Percentiles rank a stretch among this genome's conserved stretches.
phyloP scores from a whole-genome alignment of 2,888 invertebrate genomes.

The Diachrysia chrysitis region DNA sequence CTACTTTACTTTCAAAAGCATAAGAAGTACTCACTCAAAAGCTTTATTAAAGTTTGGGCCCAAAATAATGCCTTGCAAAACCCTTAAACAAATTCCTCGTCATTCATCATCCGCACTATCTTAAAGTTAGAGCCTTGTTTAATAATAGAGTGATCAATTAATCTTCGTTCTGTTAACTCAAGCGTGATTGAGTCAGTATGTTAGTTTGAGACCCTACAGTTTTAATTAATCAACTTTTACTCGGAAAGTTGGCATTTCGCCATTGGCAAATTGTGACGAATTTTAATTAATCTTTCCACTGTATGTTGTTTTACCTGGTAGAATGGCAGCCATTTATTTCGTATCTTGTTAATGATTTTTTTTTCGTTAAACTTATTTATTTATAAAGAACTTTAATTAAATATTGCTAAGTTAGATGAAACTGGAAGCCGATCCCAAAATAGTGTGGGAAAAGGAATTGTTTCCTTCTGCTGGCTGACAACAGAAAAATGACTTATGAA shows the following conservation, averaged over 20 bases:
- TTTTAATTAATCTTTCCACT: constrained; percentile 13
- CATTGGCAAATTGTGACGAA: constrained; percentile 19
- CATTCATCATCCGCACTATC: neutral
- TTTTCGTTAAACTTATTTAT: neutral
- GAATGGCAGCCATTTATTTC: constrained; percentile 14
- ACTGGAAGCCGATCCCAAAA: too few species aligned
- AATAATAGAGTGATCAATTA: neutral
- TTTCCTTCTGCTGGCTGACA: too few species aligned
- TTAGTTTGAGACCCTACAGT: constrained; percentile 2
- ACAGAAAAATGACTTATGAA: too few species aligned
- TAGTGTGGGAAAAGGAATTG: too few species aligned
- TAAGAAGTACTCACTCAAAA: neutral
- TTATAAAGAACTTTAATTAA: neutral
- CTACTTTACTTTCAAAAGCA: neutral
- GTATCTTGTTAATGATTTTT: neutral
- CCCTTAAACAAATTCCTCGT: neutral
- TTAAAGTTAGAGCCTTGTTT: neutral
- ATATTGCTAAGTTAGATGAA: neutral
- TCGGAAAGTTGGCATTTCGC: constrained; percentile 23
- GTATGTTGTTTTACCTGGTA: constrained; percentile 15
- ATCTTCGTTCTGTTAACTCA: constrained; percentile 1
- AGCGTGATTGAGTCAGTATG: constrained; percentile 3
- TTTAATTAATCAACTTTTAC: constrained; percentile 32
- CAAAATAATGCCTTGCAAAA: neutral
- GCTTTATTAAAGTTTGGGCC: neutral